phyloP scores from a whole-genome alignment of 2,113 vertebrate species.

The Maccullochella peelii region DNA sequence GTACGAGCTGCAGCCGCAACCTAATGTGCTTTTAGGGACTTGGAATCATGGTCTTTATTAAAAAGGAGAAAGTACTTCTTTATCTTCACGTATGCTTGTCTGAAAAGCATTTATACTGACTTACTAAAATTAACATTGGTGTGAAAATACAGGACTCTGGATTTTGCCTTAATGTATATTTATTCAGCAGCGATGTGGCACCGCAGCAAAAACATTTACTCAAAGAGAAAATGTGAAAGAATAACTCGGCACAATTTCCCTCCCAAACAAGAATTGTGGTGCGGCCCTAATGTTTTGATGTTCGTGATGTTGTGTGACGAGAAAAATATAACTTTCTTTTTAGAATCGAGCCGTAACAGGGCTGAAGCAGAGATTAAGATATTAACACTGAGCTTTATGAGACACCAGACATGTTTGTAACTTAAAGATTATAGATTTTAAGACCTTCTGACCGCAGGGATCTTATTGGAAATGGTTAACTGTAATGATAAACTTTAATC shows the following conservation, averaged over 20 bases:
- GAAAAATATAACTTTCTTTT: background rate
- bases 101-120: background rate
- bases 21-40: background rate
- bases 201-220: background rate
- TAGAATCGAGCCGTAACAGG: background rate
- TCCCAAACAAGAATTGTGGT: slow-evolving; percentile 2
- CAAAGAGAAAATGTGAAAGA: background rate
- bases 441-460: background rate
- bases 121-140: background rate
- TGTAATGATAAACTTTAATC: background rate
- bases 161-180: background rate
- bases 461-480: background rate
- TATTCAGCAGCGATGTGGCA: background rate
- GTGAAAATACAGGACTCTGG: background rate
- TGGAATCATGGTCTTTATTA: background rate
- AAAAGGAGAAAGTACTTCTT: background rate
- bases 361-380: background rate
- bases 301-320: background rate
- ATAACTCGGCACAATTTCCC: background rate
- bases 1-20: background rate
- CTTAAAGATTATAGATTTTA: too few species aligned
- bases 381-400: background rate
- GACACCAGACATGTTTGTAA: too few species aligned
- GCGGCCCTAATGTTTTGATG: background rate
- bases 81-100: background rate